Base-by-base conservation (phyloP, 35 echinoderm and acorn worm genomes). In the Heliocidaris tuberculata region DNA sequence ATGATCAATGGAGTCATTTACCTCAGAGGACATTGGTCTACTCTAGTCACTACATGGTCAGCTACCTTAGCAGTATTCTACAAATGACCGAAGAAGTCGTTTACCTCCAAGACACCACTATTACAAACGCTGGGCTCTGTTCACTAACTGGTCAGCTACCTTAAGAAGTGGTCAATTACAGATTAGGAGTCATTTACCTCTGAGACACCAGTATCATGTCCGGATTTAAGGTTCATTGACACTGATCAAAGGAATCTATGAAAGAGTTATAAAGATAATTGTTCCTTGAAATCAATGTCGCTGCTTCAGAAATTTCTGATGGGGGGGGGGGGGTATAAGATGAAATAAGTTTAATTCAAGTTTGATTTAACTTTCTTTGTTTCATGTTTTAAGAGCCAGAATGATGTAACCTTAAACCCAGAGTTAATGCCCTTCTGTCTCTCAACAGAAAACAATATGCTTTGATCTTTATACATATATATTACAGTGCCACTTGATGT, bases 1-100 rank as follows among this genome's bases (percentile, higher is more conserved):
- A n/a, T 78, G 65, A 78, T 78, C 65, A 78, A 78, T 78, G 65
- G 65, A 78, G 65, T 78, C 65, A n/a, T 78, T 71, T 78, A 78
- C 65, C 65, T 78, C 21, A 5, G 0, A 78, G 27, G 65, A 78
- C 65, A 78, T 78, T n/a, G 65, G 27, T n/a, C 65, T 27, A 27
- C 65, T 78, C 27, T n/a, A 19, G 35, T 19, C 21, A 78, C 19
- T 10, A 78, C 17, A 19, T 78, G 65, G 65, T 78, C 65, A 78
- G 15, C 65, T 27, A 78, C 65, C 65, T 78, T n/a, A 6, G 65
- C 0, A 78, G 65, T 27, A 70, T 21, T n/a, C 27, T 9, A 78
- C 60, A 78, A 78, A 27, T n/a, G 6, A n/a, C 65, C 65, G 27
- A n/a, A 78, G 65, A 19, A 27, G 65, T 78, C 65, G 5, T 78